Base-by-base conservation (phyloP, 1,140 invertebrate genomes). In the Danaus plexippus region DNA sequence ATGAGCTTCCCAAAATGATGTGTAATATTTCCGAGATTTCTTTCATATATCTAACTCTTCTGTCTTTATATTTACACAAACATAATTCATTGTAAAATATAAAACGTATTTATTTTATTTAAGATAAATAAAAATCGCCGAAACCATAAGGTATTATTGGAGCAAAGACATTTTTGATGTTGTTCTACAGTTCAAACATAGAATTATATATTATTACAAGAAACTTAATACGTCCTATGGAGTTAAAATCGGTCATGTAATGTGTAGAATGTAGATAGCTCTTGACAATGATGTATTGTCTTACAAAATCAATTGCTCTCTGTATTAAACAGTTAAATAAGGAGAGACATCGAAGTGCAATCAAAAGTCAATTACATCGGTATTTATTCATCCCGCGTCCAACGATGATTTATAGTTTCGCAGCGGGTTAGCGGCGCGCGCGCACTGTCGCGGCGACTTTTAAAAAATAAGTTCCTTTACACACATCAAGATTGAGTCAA, bases 341-440 rank as follows among this genome's bases (percentile, higher is more conserved):
- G 69, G 77, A 75, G 73, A 77, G 75, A 84, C 78, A 81, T 74
- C 64, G 65, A 57, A 64, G 67, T 74, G 70, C 73, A 80, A 81
- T 80, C 76, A 76, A 82, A 82, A 86, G 74, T 83, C 81, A 83
- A 86, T 86, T 86, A 86, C 77, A 81, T 71, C 70, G 73, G 72
- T 79, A 76, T 84, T 82, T 82, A 79, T 85, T 83, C 75, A 79
- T 83, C 77, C 66, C 65, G 63, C 59, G 64, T 67, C 62, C 59
- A 62, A 66, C 59, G 72, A 85, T 83, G 83, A 85, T 86, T 86
- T 83, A 86, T 85, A 79, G 75, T 80, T 77, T 82, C 82, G 73
- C 83, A 85, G 83, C 83, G 73, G 81, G 83, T 68, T 66, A 61
- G 58, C 71, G 71, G 75, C 75, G 78, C 72, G 56, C 48, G 77